Percentiles rank a stretch among this genome's conserved stretches.
These are phyloP conservation scores for Hypotaenidia okinawae DNA, from an alignment of 2,797 vertebrate species.

Conservation along the genomic window DNA sequence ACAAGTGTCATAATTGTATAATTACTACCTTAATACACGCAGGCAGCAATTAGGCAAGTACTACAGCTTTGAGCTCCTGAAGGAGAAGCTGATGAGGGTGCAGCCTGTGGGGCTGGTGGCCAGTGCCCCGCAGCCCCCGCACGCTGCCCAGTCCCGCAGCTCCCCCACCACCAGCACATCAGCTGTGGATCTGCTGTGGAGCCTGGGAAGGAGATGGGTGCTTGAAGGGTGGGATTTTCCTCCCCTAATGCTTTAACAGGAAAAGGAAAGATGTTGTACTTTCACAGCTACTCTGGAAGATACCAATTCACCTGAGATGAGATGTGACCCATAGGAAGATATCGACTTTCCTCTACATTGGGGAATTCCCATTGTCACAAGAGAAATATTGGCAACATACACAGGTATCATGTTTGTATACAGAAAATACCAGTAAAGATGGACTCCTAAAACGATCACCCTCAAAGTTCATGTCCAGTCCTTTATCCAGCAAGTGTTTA, in stretches of 20 bases:
- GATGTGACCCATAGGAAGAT: neutral
- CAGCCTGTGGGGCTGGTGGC: neutral
- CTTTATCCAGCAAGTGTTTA: neutral
- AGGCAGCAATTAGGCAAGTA: neutral
- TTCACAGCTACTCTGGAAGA: neutral
- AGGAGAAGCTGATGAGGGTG: neutral
- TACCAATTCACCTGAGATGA: neutral
- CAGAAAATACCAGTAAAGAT: neutral
- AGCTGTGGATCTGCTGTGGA: neutral
- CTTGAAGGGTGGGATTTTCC: neutral
- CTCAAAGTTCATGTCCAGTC: neutral
- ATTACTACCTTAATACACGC: neutral
- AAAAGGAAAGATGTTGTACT: neutral
- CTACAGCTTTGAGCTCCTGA: neutral
- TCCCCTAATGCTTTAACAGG: neutral
- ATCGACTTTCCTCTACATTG: neutral
- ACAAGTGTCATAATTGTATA: neutral
- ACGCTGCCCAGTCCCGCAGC: neutral
- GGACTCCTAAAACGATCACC: neutral
- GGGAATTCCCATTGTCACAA: neutral
- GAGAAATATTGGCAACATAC: neutral
- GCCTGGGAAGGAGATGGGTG: neutral
- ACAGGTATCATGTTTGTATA: neutral
- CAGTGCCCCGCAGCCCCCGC: fast-evolving
- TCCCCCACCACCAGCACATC: fast-evolving